A percentile compares a stretch with the other conserved stretches of the same genome.
These are phyloP conservation scores for Sceliomorpha sp. DNA, from an alignment of 2,888 invertebrate species.

Conservation along the genomic window DNA sequence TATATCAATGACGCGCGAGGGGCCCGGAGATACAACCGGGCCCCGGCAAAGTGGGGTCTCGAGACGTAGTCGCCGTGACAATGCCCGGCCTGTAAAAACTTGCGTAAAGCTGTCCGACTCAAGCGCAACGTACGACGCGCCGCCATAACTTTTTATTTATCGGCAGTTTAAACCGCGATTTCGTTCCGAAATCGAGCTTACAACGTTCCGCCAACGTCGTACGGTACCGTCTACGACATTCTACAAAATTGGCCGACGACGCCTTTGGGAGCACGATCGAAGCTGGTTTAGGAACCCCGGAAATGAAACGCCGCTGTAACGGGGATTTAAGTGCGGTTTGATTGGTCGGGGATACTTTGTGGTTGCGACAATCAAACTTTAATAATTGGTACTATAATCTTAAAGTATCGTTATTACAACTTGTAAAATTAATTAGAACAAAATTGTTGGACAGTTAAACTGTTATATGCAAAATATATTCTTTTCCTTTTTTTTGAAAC, in stretches of 20 bases:
- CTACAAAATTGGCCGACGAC: slow-evolving; percentile 27
- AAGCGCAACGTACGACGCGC: slow-evolving; percentile 36
- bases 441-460: too few relatives aligned
- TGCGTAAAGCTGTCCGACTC: slow-evolving; percentile 70
- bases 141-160: slow-evolving; percentile 70
- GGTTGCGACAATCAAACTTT: too few relatives aligned
- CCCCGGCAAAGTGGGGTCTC: slow-evolving; percentile 18
- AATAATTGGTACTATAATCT: too few relatives aligned
- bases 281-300: neutral
- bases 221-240: slow-evolving; percentile 32
- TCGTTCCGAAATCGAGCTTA: slow-evolving; percentile 20
- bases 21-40: slow-evolving; percentile 27
- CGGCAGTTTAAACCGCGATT: slow-evolving; percentile 62
- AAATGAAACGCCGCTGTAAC: too few relatives aligned
- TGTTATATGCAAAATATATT: too few relatives aligned
- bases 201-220: slow-evolving; percentile 18
- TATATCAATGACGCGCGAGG: slow-evolving; percentile 65
- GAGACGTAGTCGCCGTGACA: slow-evolving; percentile 59
- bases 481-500: too few relatives aligned
- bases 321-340: too few relatives aligned
- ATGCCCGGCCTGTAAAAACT: slow-evolving; percentile 68
- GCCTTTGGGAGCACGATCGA: slow-evolving; percentile 5
- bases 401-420: too few relatives aligned
- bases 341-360: too few relatives aligned
- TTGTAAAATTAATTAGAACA: too few relatives aligned